phyloP scores from a whole-genome alignment of 2,888 invertebrate species.

The Gasteruption jaculator region DNA sequence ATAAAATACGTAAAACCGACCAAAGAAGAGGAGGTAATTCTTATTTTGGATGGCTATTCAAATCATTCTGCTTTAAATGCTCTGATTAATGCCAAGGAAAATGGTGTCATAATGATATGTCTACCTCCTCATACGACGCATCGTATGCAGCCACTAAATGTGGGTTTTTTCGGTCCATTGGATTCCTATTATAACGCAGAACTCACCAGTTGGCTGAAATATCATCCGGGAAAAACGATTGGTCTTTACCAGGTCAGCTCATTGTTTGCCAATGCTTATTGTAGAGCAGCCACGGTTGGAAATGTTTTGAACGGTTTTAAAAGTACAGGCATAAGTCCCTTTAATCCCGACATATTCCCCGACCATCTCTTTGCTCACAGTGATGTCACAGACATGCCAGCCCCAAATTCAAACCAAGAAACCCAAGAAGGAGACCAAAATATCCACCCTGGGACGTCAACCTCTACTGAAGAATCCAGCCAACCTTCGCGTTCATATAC shows the following conservation, averaged over 20 bases:
- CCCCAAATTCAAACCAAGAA: background rate
- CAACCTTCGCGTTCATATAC: too few species aligned
- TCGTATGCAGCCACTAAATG: conserved; percentile 29
- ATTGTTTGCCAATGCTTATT: conserved; percentile 21
- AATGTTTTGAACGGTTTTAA: conserved; percentile 22
- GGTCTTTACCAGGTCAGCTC: conserved; percentile 17
- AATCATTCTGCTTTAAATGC: conserved; percentile 31
- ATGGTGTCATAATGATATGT: conserved; percentile 29
- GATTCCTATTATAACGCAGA: conserved; percentile 15
- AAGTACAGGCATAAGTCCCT: conserved; percentile 21
- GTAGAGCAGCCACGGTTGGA: conserved; percentile 19
- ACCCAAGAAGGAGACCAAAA: too few species aligned
- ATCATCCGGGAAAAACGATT: conserved; percentile 16
- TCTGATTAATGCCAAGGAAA: conserved; percentile 21
- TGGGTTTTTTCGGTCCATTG: conserved; percentile 22
- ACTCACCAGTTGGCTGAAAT: conserved; percentile 17
- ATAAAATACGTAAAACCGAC: conserved; percentile 34
- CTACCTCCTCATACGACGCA: conserved; percentile 30
- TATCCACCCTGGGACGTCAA: too few species aligned
- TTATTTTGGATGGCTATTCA: conserved; percentile 32
- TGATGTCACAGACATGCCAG: too few species aligned
- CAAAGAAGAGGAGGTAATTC: conserved; percentile 24
- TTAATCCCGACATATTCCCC: conserved; percentile 12
- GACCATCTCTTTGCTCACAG: conserved; percentile 6
- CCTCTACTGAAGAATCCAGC: too few species aligned